Evolutionary conservation across 2,113 vertebrate genomes (phyloP).

Genomic region (Malurus melanocephalus): DNA sequence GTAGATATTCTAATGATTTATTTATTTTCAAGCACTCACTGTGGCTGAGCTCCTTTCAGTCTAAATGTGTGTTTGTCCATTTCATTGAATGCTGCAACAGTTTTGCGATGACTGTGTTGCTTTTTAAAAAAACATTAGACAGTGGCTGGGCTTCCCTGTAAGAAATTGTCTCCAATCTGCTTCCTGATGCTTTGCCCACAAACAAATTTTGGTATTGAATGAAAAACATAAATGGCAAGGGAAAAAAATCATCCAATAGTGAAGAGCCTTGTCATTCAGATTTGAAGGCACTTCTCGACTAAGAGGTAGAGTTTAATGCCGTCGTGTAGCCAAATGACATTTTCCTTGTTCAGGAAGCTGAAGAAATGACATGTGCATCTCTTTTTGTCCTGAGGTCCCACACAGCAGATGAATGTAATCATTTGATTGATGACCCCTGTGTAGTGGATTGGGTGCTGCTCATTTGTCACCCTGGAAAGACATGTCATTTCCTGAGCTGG

Average conservation of each 20-base stretch:
- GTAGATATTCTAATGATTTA: neutral
- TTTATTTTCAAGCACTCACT: neutral
- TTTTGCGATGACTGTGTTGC: neutral
- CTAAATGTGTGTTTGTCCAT: neutral
- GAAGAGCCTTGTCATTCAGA: constrained; percentile 18
- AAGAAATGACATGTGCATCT: neutral
- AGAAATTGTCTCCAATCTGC: neutral
- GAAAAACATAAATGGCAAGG: constrained; percentile 15
- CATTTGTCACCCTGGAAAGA: neutral
- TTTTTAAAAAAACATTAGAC: neutral
- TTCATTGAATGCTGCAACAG: neutral
- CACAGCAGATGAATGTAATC: neutral
- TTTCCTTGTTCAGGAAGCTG: neutral
- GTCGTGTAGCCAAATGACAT: neutral
- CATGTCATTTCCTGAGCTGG: neutral
- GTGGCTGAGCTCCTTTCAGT: neutral
- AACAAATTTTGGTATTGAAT: constrained; percentile 13
- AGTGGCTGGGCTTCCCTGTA: neutral
- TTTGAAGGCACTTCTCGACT: constrained; percentile 5
- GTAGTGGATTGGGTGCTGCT: neutral
- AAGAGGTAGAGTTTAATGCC: constrained; percentile 8
- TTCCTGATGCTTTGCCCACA: neutral
- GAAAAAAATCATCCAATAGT: neutral
- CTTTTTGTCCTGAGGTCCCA: neutral
- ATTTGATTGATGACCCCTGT: neutral